phyloP scores from a whole-genome alignment of 2,888 invertebrate species.

The Cryptocheilus praepositus region DNA sequence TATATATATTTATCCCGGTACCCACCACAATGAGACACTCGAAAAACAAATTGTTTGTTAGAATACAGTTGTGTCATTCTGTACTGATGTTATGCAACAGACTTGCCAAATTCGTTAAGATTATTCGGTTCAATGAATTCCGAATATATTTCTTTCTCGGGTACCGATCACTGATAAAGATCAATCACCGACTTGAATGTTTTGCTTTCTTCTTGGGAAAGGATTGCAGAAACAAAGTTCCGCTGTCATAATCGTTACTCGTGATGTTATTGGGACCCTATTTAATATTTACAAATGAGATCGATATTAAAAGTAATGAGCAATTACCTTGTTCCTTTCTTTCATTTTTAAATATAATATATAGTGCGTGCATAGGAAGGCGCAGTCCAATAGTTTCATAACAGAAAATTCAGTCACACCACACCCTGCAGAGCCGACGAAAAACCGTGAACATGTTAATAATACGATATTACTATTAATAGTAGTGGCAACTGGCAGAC shows the following conservation, averaged over 20 bases:
- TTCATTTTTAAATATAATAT: conserved; percentile 26
- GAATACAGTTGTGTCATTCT: conserved; percentile 32
- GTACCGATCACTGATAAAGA: conserved; percentile 26
- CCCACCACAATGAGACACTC: conserved; percentile 9
- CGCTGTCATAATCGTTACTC: conserved; percentile 24
- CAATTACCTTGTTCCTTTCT: conserved; percentile 53
- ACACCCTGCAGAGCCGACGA: conserved; percentile 60
- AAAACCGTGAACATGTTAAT: conserved; percentile 50
- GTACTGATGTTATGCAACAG: conserved; percentile 20
- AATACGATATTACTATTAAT: conserved; percentile 51
- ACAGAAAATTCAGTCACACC: conserved; percentile 58
- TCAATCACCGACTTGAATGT: conserved; percentile 19
- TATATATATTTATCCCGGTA: too few relatives aligned
- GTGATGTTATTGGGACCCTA: conserved; percentile 41
- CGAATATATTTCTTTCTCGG: conserved; percentile 18
- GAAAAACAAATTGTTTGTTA: conserved; percentile 25
- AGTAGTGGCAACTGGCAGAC: conserved; percentile 69
- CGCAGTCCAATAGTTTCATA: conserved; percentile 53
- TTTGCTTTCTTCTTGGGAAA: conserved; percentile 13
- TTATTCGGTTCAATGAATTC: conserved; percentile 9
- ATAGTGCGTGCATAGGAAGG: conserved; percentile 60
- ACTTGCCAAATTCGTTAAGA: conserved; percentile 5
- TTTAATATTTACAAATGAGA: conserved; percentile 65
- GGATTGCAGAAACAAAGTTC: conserved; percentile 11
- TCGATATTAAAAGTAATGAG: conserved; percentile 66